These are phyloP conservation scores for Chaenodraco wilsoni DNA, from an alignment of 2,797 vertebrate genomes.

Conservation along the genomic window DNA sequence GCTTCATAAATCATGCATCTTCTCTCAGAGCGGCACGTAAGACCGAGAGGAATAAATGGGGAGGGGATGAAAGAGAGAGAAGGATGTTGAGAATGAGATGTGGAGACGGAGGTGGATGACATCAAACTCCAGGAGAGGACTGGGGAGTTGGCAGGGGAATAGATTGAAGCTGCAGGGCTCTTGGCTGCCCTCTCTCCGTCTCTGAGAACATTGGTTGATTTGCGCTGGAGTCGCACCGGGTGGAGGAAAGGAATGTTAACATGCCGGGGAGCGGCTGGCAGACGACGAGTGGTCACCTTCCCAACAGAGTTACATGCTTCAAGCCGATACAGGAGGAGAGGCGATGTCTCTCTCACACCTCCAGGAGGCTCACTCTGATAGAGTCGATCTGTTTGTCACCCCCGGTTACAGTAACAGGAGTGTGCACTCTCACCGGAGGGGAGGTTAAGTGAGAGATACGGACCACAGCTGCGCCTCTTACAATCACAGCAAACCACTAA, in stretches of 20 bases:
- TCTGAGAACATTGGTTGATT: slow-evolving; percentile 61
- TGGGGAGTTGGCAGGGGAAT: slow-evolving; percentile 67
- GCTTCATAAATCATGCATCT: slow-evolving; percentile 89
- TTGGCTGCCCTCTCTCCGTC: slow-evolving; percentile 73
- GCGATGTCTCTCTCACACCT: slow-evolving; percentile 53
- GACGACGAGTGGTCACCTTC: slow-evolving; percentile 59
- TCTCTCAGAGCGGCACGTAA: slow-evolving; percentile 66
- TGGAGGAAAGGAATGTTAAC: slow-evolving; percentile 64
- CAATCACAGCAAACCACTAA: slow-evolving; percentile 18
- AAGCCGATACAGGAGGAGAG: slow-evolving; percentile 28
- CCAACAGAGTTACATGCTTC: slow-evolving; percentile 41
- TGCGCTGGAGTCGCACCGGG: slow-evolving; percentile 43
- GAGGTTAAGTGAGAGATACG: slow-evolving; percentile 28
- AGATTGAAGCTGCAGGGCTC: slow-evolving; percentile 73
- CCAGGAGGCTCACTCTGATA: slow-evolving; percentile 34
- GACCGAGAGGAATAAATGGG: slow-evolving; percentile 47
- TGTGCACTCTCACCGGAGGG: slow-evolving; percentile 26
- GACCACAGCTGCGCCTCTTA: slow-evolving; percentile 3
- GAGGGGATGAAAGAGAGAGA: slow-evolving; percentile 34
- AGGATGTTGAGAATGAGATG: slow-evolving; percentile 56
- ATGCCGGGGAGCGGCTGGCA: slow-evolving; percentile 37
- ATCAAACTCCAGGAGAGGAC: slow-evolving; percentile 64
- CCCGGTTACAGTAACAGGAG: slow-evolving; percentile 35
- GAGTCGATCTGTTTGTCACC: slow-evolving; percentile 54
- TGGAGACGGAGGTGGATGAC: slow-evolving; percentile 65